These are phyloP conservation scores for Campopleginae sp. DNA, from an alignment of 2,888 invertebrate genomes.

Conservation along the genomic window DNA sequence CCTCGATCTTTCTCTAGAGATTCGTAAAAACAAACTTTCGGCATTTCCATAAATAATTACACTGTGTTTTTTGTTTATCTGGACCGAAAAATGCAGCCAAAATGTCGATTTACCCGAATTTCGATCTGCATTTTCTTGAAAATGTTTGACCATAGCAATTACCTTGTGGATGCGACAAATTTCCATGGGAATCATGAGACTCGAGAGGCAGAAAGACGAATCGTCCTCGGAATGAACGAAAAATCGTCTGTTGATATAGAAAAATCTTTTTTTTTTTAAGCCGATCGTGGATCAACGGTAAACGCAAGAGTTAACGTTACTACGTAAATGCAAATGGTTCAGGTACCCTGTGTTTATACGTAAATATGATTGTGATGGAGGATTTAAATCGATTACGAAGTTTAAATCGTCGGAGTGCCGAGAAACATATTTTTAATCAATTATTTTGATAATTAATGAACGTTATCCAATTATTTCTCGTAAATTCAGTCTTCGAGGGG, in stretches of 20 bases:
- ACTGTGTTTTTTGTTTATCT: background rate
- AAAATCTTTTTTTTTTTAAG: constrained; percentile 10
- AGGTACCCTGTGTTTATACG: constrained; percentile 64
- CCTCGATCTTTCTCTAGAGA: constrained; percentile 12
- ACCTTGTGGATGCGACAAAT: background rate
- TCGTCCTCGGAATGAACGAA: constrained; percentile 10
- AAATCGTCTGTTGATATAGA: background rate
- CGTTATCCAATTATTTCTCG: too few relatives aligned
- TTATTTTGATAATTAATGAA: too few relatives aligned
- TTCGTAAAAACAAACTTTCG: constrained; percentile 22
- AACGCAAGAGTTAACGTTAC: constrained; percentile 55
- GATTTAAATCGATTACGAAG: background rate
- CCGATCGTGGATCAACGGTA: constrained; percentile 27
- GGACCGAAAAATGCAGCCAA: constrained; percentile 6
- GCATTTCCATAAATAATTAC: background rate
- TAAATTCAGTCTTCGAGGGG: too few relatives aligned
- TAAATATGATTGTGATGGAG: constrained; percentile 23
- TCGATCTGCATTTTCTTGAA: too few relatives aligned
- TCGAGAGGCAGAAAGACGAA: constrained; percentile 29
- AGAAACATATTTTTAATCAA: too few relatives aligned
- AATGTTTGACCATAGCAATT: background rate
- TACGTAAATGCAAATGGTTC: constrained; percentile 64
- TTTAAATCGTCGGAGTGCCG: too few relatives aligned
- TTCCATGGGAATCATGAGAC: constrained; percentile 23
- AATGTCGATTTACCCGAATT: background rate